A percentile compares a stretch with the other conserved stretches of the same genome.
phyloP scores from a whole-genome alignment of 2,797 vertebrate species.

The Podarcis siculus region DNA sequence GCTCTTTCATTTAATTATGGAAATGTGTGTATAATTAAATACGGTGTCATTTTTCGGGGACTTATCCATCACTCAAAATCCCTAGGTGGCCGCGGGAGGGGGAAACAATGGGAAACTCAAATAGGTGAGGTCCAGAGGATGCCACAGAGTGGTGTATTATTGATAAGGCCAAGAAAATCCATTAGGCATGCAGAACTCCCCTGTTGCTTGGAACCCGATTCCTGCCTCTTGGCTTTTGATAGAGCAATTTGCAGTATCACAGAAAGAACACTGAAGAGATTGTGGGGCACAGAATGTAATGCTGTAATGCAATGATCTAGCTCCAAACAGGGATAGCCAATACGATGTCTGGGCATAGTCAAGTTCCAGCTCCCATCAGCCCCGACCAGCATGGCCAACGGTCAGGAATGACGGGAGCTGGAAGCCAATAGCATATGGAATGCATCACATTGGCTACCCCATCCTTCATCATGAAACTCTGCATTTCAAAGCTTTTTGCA shows the following conservation, averaged over 20 bases:
- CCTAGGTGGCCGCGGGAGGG: not conserved
- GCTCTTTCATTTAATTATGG: slow-evolving; percentile 54
- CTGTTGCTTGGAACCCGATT: slow-evolving; percentile 6
- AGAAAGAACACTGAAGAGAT: slow-evolving; percentile 8
- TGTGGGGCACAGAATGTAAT: not conserved
- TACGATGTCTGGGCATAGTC: no score
- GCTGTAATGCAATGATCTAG: no score
- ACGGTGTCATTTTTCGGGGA: slow-evolving; percentile 24
- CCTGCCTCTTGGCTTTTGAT: not conserved
- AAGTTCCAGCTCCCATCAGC: no score
- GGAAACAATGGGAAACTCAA: slow-evolving; percentile 3
- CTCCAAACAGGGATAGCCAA: no score
- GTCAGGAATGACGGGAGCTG: no score
- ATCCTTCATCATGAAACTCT: no score
- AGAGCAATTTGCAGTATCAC: not conserved
- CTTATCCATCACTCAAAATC: slow-evolving; percentile 41
- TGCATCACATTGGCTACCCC: no score
- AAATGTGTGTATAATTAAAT: slow-evolving; percentile 48
- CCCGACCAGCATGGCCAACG: no score
- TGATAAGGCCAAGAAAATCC: slow-evolving; percentile 26
- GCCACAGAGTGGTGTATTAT: slow-evolving; percentile 21
- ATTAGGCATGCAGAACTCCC: slow-evolving; percentile 38
- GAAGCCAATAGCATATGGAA: no score
- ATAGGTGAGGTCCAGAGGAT: slow-evolving; percentile 1
- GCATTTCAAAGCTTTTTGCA: no score